phyloP scores from a whole-genome alignment of 2,888 invertebrate genomes.

The Leptogaster cylindrica region DNA sequence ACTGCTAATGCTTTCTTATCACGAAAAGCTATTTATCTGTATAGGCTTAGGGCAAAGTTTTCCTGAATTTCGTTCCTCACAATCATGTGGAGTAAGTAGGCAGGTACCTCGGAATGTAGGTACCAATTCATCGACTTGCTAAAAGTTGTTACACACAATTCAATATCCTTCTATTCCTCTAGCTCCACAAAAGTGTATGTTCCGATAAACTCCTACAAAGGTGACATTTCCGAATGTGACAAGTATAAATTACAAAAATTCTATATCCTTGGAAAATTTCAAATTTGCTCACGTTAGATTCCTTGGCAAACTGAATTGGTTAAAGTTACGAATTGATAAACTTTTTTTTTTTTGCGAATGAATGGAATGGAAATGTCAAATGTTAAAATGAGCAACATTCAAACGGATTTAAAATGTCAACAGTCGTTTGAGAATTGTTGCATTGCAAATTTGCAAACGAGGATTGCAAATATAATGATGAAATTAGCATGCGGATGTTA shows the following conservation, averaged over 20 bases:
- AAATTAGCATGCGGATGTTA: no score
- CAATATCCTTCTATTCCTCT: not conserved
- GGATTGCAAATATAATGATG: not conserved
- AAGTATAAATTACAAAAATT: slow-evolving; percentile 22
- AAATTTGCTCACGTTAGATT: not conserved
- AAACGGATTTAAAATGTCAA: not conserved
- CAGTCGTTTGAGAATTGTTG: not conserved
- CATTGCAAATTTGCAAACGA: slow-evolving; percentile 23
- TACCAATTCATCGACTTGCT: not conserved
- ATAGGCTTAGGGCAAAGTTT: slow-evolving; percentile 50
- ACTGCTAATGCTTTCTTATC: slow-evolving; percentile 54
- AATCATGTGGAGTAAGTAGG: slow-evolving; percentile 3
- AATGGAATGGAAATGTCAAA: not conserved
- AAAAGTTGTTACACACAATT: not conserved
- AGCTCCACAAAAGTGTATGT: not conserved
- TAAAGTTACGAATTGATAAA: not conserved
- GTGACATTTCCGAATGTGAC: slow-evolving; percentile 28
- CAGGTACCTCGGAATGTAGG: not conserved
- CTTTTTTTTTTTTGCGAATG: no score
- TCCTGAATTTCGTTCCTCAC: slow-evolving; percentile 23
- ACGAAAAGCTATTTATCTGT: slow-evolving; percentile 56
- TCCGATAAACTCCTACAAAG: slow-evolving; percentile 21
- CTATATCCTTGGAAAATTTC: not conserved
- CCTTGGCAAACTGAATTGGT: not conserved
- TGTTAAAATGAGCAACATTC: not conserved